Evolutionary conservation across 2,888 invertebrate genomes (phyloP).

Genomic region (Coelogynopora nodosa): DNA sequence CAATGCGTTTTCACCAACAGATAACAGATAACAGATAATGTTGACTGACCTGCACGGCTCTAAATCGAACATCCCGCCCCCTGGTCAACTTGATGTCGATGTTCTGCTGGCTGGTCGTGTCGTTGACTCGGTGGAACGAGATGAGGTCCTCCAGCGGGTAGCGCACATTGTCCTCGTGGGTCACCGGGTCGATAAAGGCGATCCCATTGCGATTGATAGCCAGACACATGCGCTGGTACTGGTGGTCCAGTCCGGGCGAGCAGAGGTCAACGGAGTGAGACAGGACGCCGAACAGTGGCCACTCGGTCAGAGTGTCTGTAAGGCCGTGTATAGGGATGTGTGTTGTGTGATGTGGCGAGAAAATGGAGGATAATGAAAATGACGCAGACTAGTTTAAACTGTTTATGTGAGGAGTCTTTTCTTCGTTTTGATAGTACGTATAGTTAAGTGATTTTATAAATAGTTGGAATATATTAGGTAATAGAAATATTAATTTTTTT

Average conservation of each 20-base stretch:
- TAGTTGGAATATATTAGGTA: too few species aligned
- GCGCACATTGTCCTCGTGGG: neutral
- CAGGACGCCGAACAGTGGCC: neutral
- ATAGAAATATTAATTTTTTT: too few species aligned
- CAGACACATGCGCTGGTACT: neutral
- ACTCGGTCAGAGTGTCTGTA: neutral
- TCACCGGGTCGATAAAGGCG: slow-evolving; percentile 4
- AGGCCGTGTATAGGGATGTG: too few species aligned
- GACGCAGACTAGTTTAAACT: too few species aligned
- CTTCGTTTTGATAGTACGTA: too few species aligned
- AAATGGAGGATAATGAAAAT: too few species aligned
- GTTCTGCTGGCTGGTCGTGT: neutral
- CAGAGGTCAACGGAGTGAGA: neutral
- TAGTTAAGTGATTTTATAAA: too few species aligned
- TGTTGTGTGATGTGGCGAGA: too few species aligned
- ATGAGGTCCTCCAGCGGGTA: neutral
- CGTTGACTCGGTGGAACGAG: neutral
- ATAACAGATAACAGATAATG: neutral
- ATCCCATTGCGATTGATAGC: neutral
- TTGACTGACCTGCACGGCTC: neutral
- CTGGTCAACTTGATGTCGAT: neutral
- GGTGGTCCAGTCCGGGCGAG: neutral
- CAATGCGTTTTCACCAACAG: too few species aligned
- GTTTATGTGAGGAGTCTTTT: too few species aligned
- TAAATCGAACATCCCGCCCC: neutral